phyloP scores from a whole-genome alignment of 2,113 vertebrate genomes.

The Menura novaehollandiae region DNA sequence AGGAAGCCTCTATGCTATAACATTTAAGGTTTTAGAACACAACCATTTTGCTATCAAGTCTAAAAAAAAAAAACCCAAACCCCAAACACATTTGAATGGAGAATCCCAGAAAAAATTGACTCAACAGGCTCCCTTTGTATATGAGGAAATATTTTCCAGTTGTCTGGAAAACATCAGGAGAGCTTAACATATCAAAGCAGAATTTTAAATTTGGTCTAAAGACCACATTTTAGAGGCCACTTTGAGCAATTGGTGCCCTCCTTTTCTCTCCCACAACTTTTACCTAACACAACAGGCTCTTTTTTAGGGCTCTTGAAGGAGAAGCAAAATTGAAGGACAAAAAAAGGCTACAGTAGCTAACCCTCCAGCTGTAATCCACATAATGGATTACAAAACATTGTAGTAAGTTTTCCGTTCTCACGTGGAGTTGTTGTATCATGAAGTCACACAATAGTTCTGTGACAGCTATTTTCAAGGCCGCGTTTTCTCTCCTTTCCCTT shows the following conservation, averaged over 20 bases:
- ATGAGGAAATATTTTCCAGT: background rate
- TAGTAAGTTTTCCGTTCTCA: background rate
- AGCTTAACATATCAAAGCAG: background rate
- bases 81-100: background rate
- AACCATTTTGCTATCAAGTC: background rate
- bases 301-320: background rate
- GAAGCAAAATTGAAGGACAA: background rate
- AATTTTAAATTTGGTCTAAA: background rate
- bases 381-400: background rate
- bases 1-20: background rate
- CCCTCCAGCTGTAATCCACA: background rate
- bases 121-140: background rate
- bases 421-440: background rate
- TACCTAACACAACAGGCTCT: background rate
- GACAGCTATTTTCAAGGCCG: background rate
- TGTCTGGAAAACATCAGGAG: background rate
- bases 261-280: background rate
- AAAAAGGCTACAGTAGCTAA: background rate
- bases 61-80: background rate
- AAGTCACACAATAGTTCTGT: background rate
- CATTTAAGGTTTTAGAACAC: background rate
- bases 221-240: background rate
- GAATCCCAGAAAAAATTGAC: background rate
- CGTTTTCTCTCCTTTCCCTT: background rate
- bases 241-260: background rate